Evolutionary conservation across 2,113 vertebrate species (phyloP).

Genomic region (Chamaetylas fuelleborni): DNA sequence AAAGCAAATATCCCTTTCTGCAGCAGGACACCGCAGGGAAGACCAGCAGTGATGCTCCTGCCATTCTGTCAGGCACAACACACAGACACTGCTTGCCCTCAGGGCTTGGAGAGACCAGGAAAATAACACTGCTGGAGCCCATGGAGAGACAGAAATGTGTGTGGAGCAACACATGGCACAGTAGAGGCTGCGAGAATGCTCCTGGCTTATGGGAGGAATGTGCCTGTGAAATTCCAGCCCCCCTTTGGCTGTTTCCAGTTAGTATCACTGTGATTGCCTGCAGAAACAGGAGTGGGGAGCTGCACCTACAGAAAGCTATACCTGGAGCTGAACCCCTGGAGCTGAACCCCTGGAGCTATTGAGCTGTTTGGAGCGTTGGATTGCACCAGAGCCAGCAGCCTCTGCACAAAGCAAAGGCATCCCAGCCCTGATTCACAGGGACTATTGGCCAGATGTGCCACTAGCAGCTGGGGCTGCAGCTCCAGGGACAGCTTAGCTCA

Average conservation of each 20-base stretch:
- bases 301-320: neutral
- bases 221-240: fast-evolving
- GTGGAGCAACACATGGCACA: neutral
- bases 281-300: neutral
- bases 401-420: neutral
- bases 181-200: fast-evolving
- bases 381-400: neutral
- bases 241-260: neutral
- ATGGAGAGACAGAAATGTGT: neutral
- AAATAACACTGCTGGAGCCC: neutral
- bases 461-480: fast-evolving
- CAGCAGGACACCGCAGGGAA: fast-evolving
- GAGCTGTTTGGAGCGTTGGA: neutral
- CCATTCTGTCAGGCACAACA: neutral
- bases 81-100: neutral
- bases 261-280: neutral
- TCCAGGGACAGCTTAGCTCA: neutral
- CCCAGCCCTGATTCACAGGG: fast-evolving
- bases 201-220: fast-evolving
- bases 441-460: neutral
- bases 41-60: neutral
- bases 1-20: neutral
- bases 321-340: fast-evolving
- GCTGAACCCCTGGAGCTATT: fast-evolving
- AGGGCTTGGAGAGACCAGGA: neutral